Evolutionary conservation across 2,797 vertebrate species (phyloP).

Genomic region (Melanotaenia trifasciata): DNA sequence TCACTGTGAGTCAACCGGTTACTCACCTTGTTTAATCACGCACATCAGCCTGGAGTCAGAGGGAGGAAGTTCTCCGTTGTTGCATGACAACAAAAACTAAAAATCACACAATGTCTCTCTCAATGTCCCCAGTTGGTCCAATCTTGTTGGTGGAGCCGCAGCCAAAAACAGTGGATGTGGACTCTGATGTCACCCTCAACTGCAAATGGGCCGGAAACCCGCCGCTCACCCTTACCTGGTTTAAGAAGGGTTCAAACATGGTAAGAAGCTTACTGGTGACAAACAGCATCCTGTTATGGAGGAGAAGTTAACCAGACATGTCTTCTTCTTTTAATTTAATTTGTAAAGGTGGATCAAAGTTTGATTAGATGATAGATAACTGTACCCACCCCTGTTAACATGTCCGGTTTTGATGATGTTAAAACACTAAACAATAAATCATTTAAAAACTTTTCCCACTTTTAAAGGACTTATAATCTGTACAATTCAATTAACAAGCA

Average conservation of each 20-base stretch:
- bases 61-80: constrained; percentile 28
- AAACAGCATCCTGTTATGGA: constrained; percentile 19
- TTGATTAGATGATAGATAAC: not conserved
- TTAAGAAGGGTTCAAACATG: constrained; percentile 97
- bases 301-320: not conserved
- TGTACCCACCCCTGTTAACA: too few species aligned
- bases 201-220: constrained; percentile 97
- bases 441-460: too few species aligned
- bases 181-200: constrained; percentile 92
- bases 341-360: not conserved
- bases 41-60: constrained; percentile 30
- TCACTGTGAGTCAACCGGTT: constrained; percentile 88
- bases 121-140: constrained; percentile 86
- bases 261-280: constrained; percentile 74
- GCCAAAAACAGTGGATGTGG: constrained; percentile 90
- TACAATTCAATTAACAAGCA: too few species aligned
- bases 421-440: too few species aligned
- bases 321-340: constrained; percentile 7
- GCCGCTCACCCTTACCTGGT: constrained; percentile 96
- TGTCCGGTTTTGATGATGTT: too few species aligned
- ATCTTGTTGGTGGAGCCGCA: constrained; percentile 94
- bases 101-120: not conserved
- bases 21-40: constrained; percentile 21
- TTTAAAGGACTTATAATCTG: too few species aligned
- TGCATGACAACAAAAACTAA: not conserved